Base-by-base conservation (phyloP, 2,113 vertebrate species). In the Toxotes chatareus region DNA sequence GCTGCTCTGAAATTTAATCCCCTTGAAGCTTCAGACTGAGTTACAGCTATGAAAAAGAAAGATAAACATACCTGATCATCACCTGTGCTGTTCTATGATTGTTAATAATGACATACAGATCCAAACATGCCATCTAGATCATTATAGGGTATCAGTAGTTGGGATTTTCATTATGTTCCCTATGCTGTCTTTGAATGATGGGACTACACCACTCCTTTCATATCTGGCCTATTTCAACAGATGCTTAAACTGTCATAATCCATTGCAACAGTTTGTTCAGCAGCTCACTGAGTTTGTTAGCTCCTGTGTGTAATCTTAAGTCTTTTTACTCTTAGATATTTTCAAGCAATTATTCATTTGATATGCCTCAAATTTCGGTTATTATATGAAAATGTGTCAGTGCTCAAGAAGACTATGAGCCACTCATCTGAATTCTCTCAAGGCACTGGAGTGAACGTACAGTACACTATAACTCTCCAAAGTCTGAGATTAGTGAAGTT, bases 241-340 rank as follows among this genome's bases (percentile, higher is more conserved):
- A 88, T 88, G 73, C 85, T 88, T 64, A 86, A 89, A 55, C 16
- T 61, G 79, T 86, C 67, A 60, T 47, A 42, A 69, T 79, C 68
- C 17, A 47, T 34, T 36, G 42, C 46, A 70, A 31, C 42, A 3
- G 0, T 42, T 65, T 21, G 31, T 51, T 72, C 23, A 72, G 44
- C 32, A 57, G 36, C 7, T 63, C 23, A 56, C 32, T 32, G 9
- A 63, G 38, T 57, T 36, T 62, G 32, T 31, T 44, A 34, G 21
- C 71, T 40, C 5, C 55, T 7, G 10, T 68, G 11, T 40, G 9
- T 59, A 8, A 49, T 55, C 31, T 21, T 19, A 40, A 21, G 31
- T 3, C 36, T 36, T 68, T 36, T 47, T 40, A 27, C 7, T 40
- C 3, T 23, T 9, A 9, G 59, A 19, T 21, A 23, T 69, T 69